Evolutionary conservation across 2,797 vertebrate species (phyloP).

Genomic region (Pantherophis vulpinus): DNA sequence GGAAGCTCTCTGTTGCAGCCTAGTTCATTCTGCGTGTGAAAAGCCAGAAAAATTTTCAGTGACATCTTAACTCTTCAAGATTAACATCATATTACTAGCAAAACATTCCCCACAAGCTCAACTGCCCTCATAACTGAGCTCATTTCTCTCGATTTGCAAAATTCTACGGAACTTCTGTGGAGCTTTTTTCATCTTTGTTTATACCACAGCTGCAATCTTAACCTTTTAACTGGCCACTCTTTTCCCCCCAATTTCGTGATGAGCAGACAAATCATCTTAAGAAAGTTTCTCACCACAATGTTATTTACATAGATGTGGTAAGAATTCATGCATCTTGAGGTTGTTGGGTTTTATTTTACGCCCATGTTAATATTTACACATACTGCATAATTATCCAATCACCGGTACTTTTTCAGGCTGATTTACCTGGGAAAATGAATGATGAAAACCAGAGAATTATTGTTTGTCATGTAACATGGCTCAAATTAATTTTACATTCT

Average conservation of each 20-base stretch:
- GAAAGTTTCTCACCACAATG: neutral
- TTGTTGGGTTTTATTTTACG: neutral
- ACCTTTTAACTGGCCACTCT: neutral
- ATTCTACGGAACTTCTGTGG: neutral
- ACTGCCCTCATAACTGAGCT: neutral
- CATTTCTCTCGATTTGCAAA: neutral
- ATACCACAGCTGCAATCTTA: neutral
- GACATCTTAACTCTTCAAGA: neutral
- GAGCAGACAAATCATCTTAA: constrained; percentile 1
- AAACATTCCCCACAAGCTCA: neutral
- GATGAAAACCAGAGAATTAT: neutral
- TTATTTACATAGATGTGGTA: neutral
- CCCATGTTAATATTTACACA: constrained; percentile 6
- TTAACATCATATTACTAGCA: too few relatives aligned
- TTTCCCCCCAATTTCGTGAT: neutral
- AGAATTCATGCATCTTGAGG: neutral
- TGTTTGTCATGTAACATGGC: neutral
- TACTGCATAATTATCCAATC: neutral
- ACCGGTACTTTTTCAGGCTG: neutral
- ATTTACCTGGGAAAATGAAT: neutral
- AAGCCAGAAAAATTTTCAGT: neutral
- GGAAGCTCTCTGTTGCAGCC: neutral
- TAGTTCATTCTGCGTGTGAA: neutral
- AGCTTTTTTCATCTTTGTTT: neutral
- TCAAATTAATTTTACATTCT: neutral